Base-by-base conservation (phyloP, 2,888 invertebrate species). In the Exocentrus adspersus region DNA sequence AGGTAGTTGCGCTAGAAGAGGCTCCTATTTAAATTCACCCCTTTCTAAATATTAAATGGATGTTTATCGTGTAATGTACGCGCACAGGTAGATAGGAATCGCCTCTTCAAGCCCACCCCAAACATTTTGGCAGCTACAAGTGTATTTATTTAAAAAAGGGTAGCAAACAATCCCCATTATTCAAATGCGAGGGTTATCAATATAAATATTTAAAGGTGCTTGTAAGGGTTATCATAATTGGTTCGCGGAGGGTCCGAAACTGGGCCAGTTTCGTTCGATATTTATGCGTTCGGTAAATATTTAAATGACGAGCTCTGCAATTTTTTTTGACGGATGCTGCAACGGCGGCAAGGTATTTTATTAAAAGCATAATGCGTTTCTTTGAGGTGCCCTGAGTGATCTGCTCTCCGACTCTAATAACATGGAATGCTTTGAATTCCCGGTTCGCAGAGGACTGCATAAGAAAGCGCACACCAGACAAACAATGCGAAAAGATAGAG, bases 401-500 rank as follows among this genome's bases (percentile, higher is more conserved):
- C 71, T 66, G 62, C 69, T 48, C n/a, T n/a, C n/a, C n/a, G 62
- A 67, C 60, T 64, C 62, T 59, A 67, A 68, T 68, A 69, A 67
- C 64, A 68, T 66, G 62, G 61, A 70, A 74, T 74, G 67, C 73
- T 74, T 72, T 70, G 72, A 72, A 74, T 75, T 73, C 74, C 65
- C 60, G 65, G 67, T 64, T 72, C 67, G 72, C n/a, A n/a, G 72
- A 73, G 74, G 77, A 74, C 78, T 76, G 80, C 78, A 80, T 79
- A 79, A 79, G 78, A 80, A 79, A 78, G 77, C 74, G n/a, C n/a
- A n/a, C n/a, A 79, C 79, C 80, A 77, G 75, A 78, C 80, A 80
- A 80, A 80, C 80, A 80, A 80, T 80, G 79, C 77, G 73, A 71
- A 71, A n/a, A n/a, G n/a, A n/a, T n/a, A 75, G 75, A 77, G 74